These are phyloP conservation scores for Pseudocheirus occidentalis DNA, from an alignment of 2,797 vertebrate species.

Conservation along the genomic window DNA sequence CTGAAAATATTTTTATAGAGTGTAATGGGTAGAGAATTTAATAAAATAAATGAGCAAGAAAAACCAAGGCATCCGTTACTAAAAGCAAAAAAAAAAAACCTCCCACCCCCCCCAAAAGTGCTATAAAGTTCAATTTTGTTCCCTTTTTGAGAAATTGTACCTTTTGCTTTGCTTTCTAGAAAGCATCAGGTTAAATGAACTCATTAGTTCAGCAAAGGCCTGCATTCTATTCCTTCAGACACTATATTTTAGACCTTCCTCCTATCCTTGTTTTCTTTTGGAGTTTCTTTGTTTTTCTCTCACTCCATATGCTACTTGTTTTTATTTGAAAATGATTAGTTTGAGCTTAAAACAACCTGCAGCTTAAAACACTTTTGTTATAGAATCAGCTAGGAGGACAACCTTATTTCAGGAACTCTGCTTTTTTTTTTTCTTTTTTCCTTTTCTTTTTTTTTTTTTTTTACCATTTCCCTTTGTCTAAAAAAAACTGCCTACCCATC, in stretches of 20 bases:
- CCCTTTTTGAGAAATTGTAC: background rate
- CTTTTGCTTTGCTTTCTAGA: constrained; percentile 1
- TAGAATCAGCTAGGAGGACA: background rate
- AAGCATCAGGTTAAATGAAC: background rate
- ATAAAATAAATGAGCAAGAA: constrained; percentile 17
- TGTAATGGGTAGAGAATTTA: background rate
- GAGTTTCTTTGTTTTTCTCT: constrained; percentile 39
- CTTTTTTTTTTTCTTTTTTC: background rate
- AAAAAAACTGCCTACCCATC: constrained; percentile 39
- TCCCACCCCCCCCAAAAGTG: background rate
- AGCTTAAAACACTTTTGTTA: constrained; percentile 21
- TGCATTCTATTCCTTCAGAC: constrained; percentile 10
- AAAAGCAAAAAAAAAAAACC: background rate
- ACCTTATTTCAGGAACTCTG: constrained; percentile 29
- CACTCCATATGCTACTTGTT: background rate
- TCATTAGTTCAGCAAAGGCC: background rate
- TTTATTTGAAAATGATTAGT: background rate
- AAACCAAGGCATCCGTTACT: background rate
- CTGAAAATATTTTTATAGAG: constrained; percentile 11
- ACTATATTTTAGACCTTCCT: background rate
- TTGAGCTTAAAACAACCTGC: background rate
- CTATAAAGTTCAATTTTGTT: constrained; percentile 13
- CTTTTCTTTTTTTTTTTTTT: background rate
- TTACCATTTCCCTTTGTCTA: constrained; percentile 2
- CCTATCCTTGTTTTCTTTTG: constrained; percentile 1